Evolutionary conservation across 1,140 invertebrate genomes (phyloP).

Genomic region (Zelostemma sp.): DNA sequence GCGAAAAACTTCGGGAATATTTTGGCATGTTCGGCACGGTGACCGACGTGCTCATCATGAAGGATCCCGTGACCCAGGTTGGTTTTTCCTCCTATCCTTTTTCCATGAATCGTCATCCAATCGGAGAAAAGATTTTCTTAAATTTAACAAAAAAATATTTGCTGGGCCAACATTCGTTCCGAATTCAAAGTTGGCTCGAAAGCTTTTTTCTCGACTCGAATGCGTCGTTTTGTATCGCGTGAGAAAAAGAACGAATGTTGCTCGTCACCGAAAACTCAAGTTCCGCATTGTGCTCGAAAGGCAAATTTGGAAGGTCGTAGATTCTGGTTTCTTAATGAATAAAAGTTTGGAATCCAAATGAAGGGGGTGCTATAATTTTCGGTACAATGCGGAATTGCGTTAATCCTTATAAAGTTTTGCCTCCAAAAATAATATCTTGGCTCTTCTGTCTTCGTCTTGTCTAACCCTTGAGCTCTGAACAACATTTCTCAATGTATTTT

Average conservation of each 20-base stretch:
- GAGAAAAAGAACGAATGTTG: too few relatives aligned
- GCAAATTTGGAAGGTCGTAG: too few relatives aligned
- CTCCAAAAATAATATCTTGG: slow-evolving; percentile 46
- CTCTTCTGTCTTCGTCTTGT: slow-evolving; percentile 51
- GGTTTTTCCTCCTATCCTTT: slow-evolving; percentile 52
- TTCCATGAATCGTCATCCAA: too few relatives aligned
- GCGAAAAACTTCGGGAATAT: slow-evolving; percentile 90
- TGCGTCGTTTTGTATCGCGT: too few relatives aligned
- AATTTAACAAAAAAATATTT: too few relatives aligned
- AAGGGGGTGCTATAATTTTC: neutral
- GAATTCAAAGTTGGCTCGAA: too few relatives aligned
- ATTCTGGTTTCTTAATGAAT: too few relatives aligned
- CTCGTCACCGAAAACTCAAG: too few relatives aligned
- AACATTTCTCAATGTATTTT: slow-evolving; percentile 47
- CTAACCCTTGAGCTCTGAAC: slow-evolving; percentile 50
- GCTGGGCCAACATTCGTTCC: too few relatives aligned
- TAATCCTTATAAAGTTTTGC: slow-evolving; percentile 31
- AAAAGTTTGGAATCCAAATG: neutral
- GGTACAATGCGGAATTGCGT: neutral
- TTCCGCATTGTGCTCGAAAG: too few relatives aligned
- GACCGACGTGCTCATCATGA: slow-evolving; percentile 94
- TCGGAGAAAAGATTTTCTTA: too few relatives aligned
- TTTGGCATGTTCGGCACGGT: slow-evolving; percentile 93
- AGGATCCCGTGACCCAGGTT: slow-evolving; percentile 94
- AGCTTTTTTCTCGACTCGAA: too few relatives aligned